Percentiles rank a stretch among this genome's conserved stretches.
Evolutionary conservation across 2,113 vertebrate genomes (phyloP).

Genomic region (Cephalophus harveyi): DNA sequence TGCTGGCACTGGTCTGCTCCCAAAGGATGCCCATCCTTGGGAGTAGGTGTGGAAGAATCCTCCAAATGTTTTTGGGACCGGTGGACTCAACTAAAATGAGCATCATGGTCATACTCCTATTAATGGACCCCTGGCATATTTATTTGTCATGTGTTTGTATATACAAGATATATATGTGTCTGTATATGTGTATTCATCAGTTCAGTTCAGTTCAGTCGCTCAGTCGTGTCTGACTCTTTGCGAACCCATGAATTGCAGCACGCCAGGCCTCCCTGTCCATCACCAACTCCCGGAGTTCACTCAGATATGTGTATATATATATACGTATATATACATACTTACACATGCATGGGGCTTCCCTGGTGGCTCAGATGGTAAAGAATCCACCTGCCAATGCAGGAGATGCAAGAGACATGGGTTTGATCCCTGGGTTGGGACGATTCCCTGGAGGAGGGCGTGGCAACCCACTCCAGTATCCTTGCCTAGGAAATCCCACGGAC

Average conservation of each 20-base stretch:
- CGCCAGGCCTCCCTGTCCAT: no score
- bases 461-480: neutral
- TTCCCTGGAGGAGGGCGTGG: neutral
- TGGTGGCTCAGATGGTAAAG: neutral
- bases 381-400: neutral
- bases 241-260: no score
- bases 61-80: no score
- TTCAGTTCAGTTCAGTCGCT: no score
- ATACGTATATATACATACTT: neutral
- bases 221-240: no score
- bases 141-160: neutral
- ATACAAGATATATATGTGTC: neutral
- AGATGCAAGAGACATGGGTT: neutral
- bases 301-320: neutral
- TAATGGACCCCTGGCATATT: neutral
- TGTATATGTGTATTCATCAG: neutral
- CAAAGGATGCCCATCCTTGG: accelerated
- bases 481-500: neutral
- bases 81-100: neutral
- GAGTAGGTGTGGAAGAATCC: neutral
- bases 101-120: neutral
- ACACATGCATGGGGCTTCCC: neutral
- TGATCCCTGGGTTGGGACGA: neutral
- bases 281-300: no score
- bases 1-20: neutral